phyloP scores from a whole-genome alignment of 1,140 invertebrate species.

The Lucilia sericata region DNA sequence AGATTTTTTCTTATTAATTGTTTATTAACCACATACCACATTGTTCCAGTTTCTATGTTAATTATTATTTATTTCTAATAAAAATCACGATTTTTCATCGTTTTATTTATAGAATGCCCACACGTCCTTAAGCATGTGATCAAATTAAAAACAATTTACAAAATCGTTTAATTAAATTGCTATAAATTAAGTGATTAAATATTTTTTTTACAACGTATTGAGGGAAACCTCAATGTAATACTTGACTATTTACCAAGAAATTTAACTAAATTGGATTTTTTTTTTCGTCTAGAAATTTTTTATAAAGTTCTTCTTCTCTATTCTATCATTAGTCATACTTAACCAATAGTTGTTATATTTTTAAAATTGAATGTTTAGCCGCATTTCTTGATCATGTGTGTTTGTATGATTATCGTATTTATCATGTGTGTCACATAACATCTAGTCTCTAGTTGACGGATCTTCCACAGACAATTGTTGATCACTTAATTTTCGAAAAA shows the following conservation, averaged over 20 bases:
- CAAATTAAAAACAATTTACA: too few relatives aligned
- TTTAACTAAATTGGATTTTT: background rate
- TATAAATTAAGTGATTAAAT: background rate
- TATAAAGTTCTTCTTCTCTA: background rate
- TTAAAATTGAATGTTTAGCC: background rate
- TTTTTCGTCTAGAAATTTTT: background rate
- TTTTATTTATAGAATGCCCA: background rate
- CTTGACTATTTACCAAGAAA: background rate
- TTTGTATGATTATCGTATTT: background rate
- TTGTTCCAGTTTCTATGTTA: background rate
- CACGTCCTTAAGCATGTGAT: background rate
- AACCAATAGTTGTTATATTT: background rate
- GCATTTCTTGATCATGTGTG: too few relatives aligned
- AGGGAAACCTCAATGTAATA: background rate
- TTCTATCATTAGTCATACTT: background rate
- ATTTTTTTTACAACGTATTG: background rate
- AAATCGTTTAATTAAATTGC: too few relatives aligned
- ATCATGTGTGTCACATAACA: background rate
- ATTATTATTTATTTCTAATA: background rate
- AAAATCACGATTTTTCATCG: constrained; percentile 1
- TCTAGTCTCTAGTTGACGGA: background rate
- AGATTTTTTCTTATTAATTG: too few relatives aligned
- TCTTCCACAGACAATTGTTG: too few relatives aligned
- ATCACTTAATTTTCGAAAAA: background rate
- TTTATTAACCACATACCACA: too few relatives aligned